Percentiles rank a stretch among this genome's conserved stretches.
Conservation (phyloP, 2,797 vertebrate genomes). For the Nannoperca australis region DNA sequence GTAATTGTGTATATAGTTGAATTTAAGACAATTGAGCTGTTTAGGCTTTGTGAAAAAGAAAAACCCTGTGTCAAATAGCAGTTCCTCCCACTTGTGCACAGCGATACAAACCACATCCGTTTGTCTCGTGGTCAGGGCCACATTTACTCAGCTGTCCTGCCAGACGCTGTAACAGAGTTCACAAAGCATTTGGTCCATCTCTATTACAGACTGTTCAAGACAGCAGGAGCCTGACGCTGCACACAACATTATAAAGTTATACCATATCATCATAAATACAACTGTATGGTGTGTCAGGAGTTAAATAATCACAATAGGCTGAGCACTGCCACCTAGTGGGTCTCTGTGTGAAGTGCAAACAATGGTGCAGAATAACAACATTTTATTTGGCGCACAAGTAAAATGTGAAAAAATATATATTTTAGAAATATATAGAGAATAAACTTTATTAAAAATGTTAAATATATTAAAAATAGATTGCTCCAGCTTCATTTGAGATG, state of each 20-base stretch:
- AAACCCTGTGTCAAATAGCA: constrained; percentile 5
- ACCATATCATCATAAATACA: constrained; percentile 19
- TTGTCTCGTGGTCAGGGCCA: constrained; percentile 44
- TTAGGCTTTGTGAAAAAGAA: constrained; percentile 11
- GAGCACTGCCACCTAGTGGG: constrained; percentile 71
- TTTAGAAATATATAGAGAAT: constrained; percentile 21
- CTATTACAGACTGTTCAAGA: not conserved
- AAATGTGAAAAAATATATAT: constrained; percentile 6
- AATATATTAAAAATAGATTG: constrained; percentile 48
- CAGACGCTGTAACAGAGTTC: constrained; percentile 35
- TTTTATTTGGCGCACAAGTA: not conserved
- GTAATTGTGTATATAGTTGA: not conserved
- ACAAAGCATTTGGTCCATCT: constrained; percentile 16
- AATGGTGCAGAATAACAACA: not conserved
- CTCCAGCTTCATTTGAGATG: constrained; percentile 21
- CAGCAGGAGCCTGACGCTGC: not conserved
- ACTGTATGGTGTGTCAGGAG: not conserved
- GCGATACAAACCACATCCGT: constrained; percentile 52
- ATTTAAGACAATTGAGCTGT: constrained; percentile 13
- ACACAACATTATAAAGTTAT: not conserved
- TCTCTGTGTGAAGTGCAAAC: not conserved
- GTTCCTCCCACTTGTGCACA: constrained; percentile 16
- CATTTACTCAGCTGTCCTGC: constrained; percentile 58
- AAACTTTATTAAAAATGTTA: constrained; percentile 58
- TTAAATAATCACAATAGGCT: not conserved